A percentile compares a stretch with the other conserved stretches of the same genome.
phyloP scores from a whole-genome alignment of 2,888 invertebrate species.

The Pristionchus exspectatus region DNA sequence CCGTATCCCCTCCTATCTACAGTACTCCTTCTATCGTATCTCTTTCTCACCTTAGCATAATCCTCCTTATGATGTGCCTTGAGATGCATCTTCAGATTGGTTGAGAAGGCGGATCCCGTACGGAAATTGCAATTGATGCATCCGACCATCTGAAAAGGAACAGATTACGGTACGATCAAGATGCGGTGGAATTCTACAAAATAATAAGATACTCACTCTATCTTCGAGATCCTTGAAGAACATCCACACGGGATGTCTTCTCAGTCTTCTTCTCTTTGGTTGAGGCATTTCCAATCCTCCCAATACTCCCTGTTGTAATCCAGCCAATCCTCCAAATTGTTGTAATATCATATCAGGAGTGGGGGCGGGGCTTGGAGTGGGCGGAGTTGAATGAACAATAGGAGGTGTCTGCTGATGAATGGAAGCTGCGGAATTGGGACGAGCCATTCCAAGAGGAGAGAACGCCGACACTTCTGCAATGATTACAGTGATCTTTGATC shows the following conservation, averaged over 20 bases:
- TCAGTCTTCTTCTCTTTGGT: slow-evolving; percentile 70
- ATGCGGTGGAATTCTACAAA: neutral
- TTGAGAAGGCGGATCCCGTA: slow-evolving; percentile 74
- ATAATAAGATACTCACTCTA: slow-evolving; percentile 62
- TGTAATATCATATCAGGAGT: slow-evolving; percentile 36
- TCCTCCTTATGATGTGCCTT: slow-evolving; percentile 75
- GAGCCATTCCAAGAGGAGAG: slow-evolving; percentile 10
- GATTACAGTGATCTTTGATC: neutral
- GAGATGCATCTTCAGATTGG: slow-evolving; percentile 76
- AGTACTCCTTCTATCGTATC: neutral
- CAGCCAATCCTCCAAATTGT: slow-evolving; percentile 29
- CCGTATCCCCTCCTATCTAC: neutral
- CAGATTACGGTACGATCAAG: neutral
- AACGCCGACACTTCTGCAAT: slow-evolving; percentile 4
- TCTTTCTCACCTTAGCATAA: slow-evolving; percentile 63
- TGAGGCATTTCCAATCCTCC: slow-evolving; percentile 66
- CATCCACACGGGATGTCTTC: slow-evolving; percentile 76
- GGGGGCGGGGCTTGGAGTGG: slow-evolving; percentile 55
- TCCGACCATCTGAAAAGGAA: slow-evolving; percentile 69
- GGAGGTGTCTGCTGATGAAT: slow-evolving; percentile 56
- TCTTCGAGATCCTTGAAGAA: slow-evolving; percentile 75
- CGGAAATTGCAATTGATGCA: slow-evolving; percentile 75
- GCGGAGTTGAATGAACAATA: slow-evolving; percentile 37
- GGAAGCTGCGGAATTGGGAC: slow-evolving; percentile 55
- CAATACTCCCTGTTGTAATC: slow-evolving; percentile 15